These are phyloP conservation scores for Dipodomys merriami DNA, from an alignment of 2,113 vertebrate genomes.

Conservation along the genomic window DNA sequence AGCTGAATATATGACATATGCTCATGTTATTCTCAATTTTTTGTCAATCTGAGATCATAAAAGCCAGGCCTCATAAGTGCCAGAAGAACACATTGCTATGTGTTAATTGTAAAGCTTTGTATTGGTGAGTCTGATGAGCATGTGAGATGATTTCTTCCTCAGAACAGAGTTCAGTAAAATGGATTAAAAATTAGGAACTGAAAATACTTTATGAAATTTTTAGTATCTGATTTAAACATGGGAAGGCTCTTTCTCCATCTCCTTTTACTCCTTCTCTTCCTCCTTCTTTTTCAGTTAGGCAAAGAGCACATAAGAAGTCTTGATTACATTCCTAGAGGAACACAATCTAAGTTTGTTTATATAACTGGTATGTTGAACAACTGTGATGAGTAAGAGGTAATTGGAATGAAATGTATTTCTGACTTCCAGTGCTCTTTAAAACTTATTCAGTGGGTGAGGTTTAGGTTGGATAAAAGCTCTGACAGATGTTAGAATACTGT, in stretches of 20 bases:
- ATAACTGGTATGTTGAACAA: not conserved
- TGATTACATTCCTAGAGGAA: slow-evolving; percentile 34
- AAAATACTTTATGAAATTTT: slow-evolving; percentile 50
- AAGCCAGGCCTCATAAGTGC: slow-evolving; percentile 48
- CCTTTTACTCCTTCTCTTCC: not conserved
- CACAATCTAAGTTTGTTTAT: not conserved
- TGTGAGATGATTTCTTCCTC: not conserved
- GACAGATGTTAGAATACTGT: slow-evolving; percentile 20
- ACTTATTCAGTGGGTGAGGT: not conserved
- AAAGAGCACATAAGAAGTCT: not conserved
- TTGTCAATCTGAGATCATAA: slow-evolving; percentile 83
- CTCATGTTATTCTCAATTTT: slow-evolving; percentile 87
- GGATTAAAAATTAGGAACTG: slow-evolving; percentile 50
- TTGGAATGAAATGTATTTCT: slow-evolving; percentile 24
- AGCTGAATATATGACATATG: slow-evolving; percentile 78
- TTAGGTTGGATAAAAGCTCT: slow-evolving; percentile 23
- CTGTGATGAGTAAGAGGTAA: not conserved
- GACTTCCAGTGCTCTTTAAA: slow-evolving; percentile 9
- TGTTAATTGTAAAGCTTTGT: slow-evolving; percentile 83
- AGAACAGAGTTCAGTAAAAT: slow-evolving; percentile 48
- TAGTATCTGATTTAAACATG: not conserved
- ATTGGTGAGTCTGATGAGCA: not conserved
- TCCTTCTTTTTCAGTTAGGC: not conserved
- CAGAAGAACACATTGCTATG: slow-evolving; percentile 86
- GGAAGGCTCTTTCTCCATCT: too few species aligned